Conservation (phyloP, 2,797 vertebrate genomes). For the Zalophus californianus region DNA sequence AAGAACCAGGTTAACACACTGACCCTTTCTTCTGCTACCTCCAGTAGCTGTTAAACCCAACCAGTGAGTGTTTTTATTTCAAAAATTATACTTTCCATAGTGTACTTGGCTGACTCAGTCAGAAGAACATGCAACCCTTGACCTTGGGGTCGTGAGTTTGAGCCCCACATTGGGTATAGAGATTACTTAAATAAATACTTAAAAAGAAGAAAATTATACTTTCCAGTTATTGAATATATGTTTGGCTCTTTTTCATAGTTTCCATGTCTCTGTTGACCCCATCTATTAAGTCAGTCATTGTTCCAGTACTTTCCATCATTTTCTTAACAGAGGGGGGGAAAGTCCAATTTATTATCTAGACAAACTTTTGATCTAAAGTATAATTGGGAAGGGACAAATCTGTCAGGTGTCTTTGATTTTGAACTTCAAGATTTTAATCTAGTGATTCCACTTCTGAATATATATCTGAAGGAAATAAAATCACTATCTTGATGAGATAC, state of each 20-base stretch:
- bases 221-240: not conserved
- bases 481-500: not conserved
- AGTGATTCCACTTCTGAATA: not conserved
- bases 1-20: not conserved
- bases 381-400: not conserved
- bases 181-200: not conserved
- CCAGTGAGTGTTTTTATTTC: not conserved
- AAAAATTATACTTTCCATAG: not conserved
- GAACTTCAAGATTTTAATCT: not conserved
- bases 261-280: not conserved
- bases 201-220: not conserved
- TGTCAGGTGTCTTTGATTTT: not conserved
- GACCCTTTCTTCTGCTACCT: not conserved
- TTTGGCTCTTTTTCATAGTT: conserved; percentile 12
- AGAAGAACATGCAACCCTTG: not conserved
- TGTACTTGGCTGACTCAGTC: no score
- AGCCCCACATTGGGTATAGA: not conserved
- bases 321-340: not conserved
- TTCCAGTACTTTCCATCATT: not conserved
- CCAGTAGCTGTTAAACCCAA: not conserved
- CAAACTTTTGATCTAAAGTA: conserved; percentile 45
- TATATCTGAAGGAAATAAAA: not conserved
- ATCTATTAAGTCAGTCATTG: not conserved
- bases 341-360: not conserved
- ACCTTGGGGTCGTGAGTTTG: not conserved